These are phyloP conservation scores for Sander lucioperca DNA, from an alignment of 2,113 vertebrate genomes.

Conservation along the genomic window DNA sequence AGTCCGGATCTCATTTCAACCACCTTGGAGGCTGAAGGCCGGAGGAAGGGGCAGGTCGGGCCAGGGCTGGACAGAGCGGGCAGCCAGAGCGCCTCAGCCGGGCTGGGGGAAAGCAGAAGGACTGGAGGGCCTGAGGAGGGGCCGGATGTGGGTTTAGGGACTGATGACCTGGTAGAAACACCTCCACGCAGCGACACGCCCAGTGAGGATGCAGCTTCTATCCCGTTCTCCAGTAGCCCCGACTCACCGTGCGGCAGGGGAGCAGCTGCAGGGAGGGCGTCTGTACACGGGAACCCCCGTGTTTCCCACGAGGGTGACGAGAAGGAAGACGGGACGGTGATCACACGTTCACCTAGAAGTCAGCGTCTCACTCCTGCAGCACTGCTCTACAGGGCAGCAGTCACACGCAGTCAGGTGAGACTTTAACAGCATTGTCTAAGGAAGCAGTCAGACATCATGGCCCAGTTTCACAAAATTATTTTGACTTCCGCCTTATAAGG, in stretches of 20 bases:
- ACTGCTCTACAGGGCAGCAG: constrained; percentile 92
- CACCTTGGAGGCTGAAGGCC: constrained; percentile 85
- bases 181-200: constrained; percentile 87
- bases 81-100: constrained; percentile 80
- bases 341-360: constrained; percentile 82
- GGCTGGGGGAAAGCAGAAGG: constrained; percentile 73
- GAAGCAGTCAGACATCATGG: neutral
- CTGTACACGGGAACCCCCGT: constrained; percentile 75
- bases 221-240: constrained; percentile 90
- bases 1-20: constrained; percentile 94
- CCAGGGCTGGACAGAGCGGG: constrained; percentile 75
- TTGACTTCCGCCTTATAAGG: neutral
- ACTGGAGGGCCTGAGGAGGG: constrained; percentile 48
- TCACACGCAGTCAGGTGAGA: constrained; percentile 92
- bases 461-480: constrained; percentile 5
- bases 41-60: constrained; percentile 73
- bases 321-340: constrained; percentile 81
- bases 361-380: constrained; percentile 92
- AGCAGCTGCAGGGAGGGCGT: constrained; percentile 76
- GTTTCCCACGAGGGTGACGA: constrained; percentile 83
- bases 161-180: constrained; percentile 77
- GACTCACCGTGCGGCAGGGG: constrained; percentile 89
- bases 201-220: constrained; percentile 88
- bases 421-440: neutral
- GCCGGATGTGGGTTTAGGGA: constrained; percentile 56